These are phyloP conservation scores for Palythoa grandis DNA, from an alignment of 92 coral and sea anemone species.

Conservation along the genomic window DNA sequence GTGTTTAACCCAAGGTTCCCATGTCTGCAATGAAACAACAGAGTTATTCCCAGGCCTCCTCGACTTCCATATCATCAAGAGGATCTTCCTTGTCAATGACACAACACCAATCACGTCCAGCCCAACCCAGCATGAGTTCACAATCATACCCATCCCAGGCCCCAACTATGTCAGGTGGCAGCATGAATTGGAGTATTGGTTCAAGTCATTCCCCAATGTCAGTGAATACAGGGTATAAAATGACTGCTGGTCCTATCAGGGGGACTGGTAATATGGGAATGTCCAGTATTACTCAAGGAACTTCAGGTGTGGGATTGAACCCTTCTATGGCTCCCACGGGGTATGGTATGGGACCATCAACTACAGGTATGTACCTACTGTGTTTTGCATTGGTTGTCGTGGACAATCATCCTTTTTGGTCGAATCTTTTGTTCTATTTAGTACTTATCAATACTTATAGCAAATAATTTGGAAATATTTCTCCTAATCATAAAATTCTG, in stretches of 20 bases:
- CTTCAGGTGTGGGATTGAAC: constrained; percentile 21
- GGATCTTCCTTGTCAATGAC: background rate
- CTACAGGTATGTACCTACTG: constrained; percentile 5
- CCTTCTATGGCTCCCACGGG: constrained; percentile 21
- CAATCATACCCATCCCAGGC: background rate
- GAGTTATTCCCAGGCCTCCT: constrained; percentile 5
- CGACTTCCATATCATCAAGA: background rate
- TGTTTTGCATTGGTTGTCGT: background rate
- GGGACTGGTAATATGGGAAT: constrained; percentile 11
- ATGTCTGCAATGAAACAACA: constrained; percentile 34
- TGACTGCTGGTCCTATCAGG: background rate
- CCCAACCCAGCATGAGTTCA: background rate
- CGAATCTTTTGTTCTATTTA: too few relatives aligned
- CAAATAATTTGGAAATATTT: too few relatives aligned
- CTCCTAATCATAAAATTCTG: too few relatives aligned
- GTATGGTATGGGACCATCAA: background rate
- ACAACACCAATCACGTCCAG: background rate
- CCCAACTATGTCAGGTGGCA: background rate
- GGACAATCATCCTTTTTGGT: background rate
- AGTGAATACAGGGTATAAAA: background rate
- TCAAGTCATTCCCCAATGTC: background rate
- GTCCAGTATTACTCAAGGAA: constrained; percentile 11
- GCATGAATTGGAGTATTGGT: background rate
- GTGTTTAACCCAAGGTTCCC: background rate
- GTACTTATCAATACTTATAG: too few relatives aligned